Base-by-base conservation (phyloP, 2,113 vertebrate genomes). In the Phrynosoma platyrhinos region DNA sequence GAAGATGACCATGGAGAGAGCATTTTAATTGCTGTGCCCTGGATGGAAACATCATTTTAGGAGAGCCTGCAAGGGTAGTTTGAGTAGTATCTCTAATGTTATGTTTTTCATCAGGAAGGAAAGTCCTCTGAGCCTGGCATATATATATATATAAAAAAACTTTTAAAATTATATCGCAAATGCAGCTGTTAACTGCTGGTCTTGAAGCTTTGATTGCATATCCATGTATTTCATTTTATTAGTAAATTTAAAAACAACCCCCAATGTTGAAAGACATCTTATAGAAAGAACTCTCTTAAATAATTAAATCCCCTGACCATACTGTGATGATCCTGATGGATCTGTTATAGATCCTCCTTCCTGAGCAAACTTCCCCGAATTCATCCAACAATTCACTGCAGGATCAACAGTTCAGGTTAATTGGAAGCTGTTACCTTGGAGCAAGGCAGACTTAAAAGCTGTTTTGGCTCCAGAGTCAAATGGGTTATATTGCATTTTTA, bases 231-330 rank as follows among this genome's bases (percentile, higher is more conserved):
- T 30, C 64, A 69, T 68, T 8, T 52, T 36, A 66, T 82, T 42
- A 47, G 36, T 47, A 68, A 82, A 82, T 68, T 4, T 9, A 32
- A 52, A 83, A 69, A n/a, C 4, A 20, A 68, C 25, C 18, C 2
- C 47, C 7, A 23, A 68, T 27, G 40, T 30, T 69, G 27, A 52
- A 27, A 14, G 30, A 30, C 9, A 25, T 27, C 13, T 14, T 47
- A 42, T 3, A 52, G 66, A 69, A 83, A 30, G 66, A 69, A 83
- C 69, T 83, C 42, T 27, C 64, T 83, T 69, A 83, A 69, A 83
- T 47, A 69, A 83, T 47, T 18, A n/a, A 7, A 68, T 82, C 62
- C 64, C 80, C 21, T 52, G 40, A 83, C 68, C 13, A n/a, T 69
- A 81, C 52, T 58, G 53, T 42, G 40, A 18, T 40, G 62, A 69